phyloP scores from a whole-genome alignment of 53 echinoderm and acorn worm genomes.

The Glandiceps talaboti region DNA sequence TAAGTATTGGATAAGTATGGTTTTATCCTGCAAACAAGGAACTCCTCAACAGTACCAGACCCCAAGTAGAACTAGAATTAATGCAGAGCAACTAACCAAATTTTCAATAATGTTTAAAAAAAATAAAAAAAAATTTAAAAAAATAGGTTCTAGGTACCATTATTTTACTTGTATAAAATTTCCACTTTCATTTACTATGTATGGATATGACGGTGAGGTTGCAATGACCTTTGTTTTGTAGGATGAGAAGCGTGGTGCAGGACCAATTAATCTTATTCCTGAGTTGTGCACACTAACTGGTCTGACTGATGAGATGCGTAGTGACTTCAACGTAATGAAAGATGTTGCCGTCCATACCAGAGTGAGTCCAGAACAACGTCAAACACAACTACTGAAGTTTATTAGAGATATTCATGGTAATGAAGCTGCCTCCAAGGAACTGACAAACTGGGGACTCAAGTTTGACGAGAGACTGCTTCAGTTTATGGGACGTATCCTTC shows the following conservation, averaged over 20 bases:
- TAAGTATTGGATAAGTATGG: too few relatives aligned
- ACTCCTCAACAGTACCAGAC: too few relatives aligned
- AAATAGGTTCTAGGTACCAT: too few relatives aligned
- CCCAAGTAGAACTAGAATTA: too few relatives aligned
- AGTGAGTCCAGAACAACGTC: slow-evolving; percentile 38
- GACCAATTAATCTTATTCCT: slow-evolving; percentile 55
- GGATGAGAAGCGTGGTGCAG: slow-evolving; percentile 27
- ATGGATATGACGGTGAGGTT: too few relatives aligned
- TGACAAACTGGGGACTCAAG: slow-evolving; percentile 35
- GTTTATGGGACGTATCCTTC: slow-evolving; percentile 30
- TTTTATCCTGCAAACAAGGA: too few relatives aligned
- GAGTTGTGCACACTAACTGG: slow-evolving; percentile 89
- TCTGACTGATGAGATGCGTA: slow-evolving; percentile 65
- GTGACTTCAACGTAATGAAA: slow-evolving; percentile 73
- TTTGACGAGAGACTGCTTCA: slow-evolving; percentile 28
- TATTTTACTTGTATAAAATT: too few relatives aligned
- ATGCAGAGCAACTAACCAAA: too few relatives aligned
- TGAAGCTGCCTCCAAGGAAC: slow-evolving; percentile 22
- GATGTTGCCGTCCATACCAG: slow-evolving; percentile 72
- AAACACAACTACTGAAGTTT: slow-evolving; percentile 27
- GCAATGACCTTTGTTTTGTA: too few relatives aligned
- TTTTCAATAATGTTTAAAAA: too few relatives aligned
- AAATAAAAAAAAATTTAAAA: too few relatives aligned
- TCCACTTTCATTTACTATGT: too few relatives aligned
- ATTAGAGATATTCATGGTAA: slow-evolving; percentile 30